Evolutionary conservation across 2,888 invertebrate genomes (phyloP).

Genomic region (Operophtera brumata): DNA sequence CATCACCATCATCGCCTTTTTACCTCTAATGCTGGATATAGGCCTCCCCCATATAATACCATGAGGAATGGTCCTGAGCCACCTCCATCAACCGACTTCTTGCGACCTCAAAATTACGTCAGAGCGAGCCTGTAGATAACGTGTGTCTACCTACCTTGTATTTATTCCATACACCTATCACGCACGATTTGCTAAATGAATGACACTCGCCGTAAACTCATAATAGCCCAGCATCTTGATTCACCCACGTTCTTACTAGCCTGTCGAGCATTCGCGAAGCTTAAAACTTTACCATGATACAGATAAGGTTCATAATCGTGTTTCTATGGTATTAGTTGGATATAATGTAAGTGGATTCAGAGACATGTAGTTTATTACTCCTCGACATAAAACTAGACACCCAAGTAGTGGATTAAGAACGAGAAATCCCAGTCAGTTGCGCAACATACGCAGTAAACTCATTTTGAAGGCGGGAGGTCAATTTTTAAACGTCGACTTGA

Average conservation of each 20-base stretch:
- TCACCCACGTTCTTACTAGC: conserved; percentile 58
- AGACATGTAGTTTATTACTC: conserved; percentile 64
- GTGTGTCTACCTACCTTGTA: background rate
- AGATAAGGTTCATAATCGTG: conserved; percentile 43
- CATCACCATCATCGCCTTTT: too few relatives aligned
- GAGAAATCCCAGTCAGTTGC: conserved; percentile 57
- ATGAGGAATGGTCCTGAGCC: too few relatives aligned
- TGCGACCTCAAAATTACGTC: too few relatives aligned
- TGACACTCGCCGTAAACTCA: conserved; percentile 66
- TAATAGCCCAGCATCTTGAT: conserved; percentile 55
- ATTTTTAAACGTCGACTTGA: conserved; percentile 58
- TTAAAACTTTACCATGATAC: conserved; percentile 32
- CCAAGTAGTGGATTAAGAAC: conserved; percentile 75
- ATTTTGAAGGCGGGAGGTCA: conserved; percentile 58
- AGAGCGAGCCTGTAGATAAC: too few relatives aligned
- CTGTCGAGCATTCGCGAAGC: conserved; percentile 6
- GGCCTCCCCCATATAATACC: too few relatives aligned
- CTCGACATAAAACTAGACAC: conserved; percentile 75
- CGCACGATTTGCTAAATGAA: conserved; percentile 70
- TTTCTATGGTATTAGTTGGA: conserved; percentile 15
- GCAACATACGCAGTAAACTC: conserved; percentile 57
- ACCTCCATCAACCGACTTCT: too few relatives aligned
- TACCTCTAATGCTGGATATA: too few relatives aligned
- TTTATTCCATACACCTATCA: conserved; percentile 50
- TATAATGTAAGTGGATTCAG: conserved; percentile 39